Conservation (phyloP, 2,888 invertebrate species). For the Agrochola circellaris region DNA sequence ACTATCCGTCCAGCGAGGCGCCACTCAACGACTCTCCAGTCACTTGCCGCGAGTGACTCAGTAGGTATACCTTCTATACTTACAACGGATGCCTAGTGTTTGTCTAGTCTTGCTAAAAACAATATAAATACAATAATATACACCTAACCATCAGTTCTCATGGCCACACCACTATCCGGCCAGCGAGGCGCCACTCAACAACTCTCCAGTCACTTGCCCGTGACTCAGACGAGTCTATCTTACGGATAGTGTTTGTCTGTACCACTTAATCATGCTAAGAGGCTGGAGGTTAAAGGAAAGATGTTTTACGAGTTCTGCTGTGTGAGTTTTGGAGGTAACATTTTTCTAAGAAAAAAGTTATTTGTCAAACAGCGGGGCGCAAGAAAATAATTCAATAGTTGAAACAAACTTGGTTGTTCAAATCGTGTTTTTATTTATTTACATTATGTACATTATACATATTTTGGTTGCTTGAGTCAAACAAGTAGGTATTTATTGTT, state of each 20-base stretch:
- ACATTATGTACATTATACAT: not conserved
- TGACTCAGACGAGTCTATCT: constrained; percentile 61
- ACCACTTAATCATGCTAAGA: constrained; percentile 54
- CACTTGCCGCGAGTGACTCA: constrained; percentile 55
- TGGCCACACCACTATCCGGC: constrained; percentile 48
- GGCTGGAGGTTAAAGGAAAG: constrained; percentile 21
- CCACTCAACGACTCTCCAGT: constrained; percentile 44
- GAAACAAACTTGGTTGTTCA: not conserved
- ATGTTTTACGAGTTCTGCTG: constrained; percentile 16
- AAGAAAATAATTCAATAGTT: not conserved
- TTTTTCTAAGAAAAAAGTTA: not conserved
- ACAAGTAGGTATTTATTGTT: no score
- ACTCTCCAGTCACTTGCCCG: constrained; percentile 42
- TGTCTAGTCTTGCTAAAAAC: no score
- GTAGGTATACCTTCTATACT: not conserved
- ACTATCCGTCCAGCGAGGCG: constrained; percentile 37
- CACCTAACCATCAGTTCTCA: constrained; percentile 14
- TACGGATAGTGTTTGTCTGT: constrained; percentile 45
- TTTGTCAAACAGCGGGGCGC: not conserved
- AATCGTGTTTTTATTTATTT: not conserved
- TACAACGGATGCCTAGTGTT: no score
- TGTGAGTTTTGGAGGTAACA: not conserved
- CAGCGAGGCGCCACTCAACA: constrained; percentile 54
- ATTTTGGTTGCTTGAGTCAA: not conserved
- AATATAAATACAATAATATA: no score